Conservation (phyloP, 2,113 vertebrate species). For the Neoarius graeffei region DNA sequence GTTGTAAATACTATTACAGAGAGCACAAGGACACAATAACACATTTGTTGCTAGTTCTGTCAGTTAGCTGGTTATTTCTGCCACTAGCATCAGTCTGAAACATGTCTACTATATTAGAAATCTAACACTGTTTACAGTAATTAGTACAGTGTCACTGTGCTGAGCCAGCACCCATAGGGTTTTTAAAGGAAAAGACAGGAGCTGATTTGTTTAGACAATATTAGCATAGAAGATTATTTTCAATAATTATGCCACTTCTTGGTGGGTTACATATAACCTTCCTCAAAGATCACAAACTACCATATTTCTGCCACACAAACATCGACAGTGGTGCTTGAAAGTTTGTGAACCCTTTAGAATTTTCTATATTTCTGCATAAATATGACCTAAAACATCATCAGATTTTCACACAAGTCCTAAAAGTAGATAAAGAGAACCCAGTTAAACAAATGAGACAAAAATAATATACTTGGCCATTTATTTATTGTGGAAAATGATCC, state of each 20-base stretch:
- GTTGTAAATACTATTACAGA: neutral
- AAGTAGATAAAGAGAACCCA: too few relatives aligned
- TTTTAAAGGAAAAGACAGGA: neutral
- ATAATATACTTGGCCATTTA: too few relatives aligned
- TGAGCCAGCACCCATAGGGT: neutral
- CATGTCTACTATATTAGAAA: neutral
- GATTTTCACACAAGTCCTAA: too few relatives aligned
- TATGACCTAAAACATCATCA: too few relatives aligned
- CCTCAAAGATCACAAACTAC: neutral
- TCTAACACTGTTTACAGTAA: neutral
- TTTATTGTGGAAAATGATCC: too few relatives aligned
- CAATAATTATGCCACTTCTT: neutral
- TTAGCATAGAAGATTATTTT: neutral
- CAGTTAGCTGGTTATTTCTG: neutral
- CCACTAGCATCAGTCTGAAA: neutral
- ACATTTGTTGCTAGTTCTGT: neutral
- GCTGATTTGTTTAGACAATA: neutral
- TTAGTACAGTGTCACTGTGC: neutral
- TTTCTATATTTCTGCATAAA: too few relatives aligned
- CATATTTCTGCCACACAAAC: neutral
- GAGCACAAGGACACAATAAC: neutral
- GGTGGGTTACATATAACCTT: neutral
- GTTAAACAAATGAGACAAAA: too few relatives aligned
- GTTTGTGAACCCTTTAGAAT: too few relatives aligned
- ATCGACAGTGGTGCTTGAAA: neutral